These are phyloP conservation scores for Drosophila nigrodunni DNA, from an alignment of 1,140 invertebrate genomes.

Conservation along the genomic window DNA sequence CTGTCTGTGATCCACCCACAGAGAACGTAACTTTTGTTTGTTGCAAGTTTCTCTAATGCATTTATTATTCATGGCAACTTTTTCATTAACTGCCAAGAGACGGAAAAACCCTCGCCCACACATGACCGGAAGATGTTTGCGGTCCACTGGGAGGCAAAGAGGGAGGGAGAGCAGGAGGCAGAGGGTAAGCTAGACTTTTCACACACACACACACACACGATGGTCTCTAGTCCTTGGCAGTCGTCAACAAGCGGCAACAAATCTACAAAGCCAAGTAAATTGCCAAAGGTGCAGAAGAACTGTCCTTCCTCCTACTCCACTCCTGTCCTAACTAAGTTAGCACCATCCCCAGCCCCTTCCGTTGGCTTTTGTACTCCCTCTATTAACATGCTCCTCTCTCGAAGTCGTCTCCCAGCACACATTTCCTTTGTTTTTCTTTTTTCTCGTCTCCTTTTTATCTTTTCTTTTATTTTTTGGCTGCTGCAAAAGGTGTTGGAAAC, in stretches of 20 bases:
- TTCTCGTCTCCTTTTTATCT: neutral
- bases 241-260: slow-evolving; percentile 54
- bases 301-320: neutral
- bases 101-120: slow-evolving; percentile 38
- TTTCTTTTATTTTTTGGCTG: slow-evolving; percentile 44
- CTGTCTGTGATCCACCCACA: slow-evolving; percentile 2
- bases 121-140: slow-evolving; percentile 52
- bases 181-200: slow-evolving; percentile 6
- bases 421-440: slow-evolving; percentile 61
- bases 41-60: slow-evolving; percentile 73
- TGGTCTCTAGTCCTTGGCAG: slow-evolving; percentile 43
- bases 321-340: neutral
- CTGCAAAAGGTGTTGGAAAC: slow-evolving; percentile 75
- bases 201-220: slow-evolving; percentile 20
- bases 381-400: slow-evolving; percentile 14
- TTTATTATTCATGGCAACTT: slow-evolving; percentile 82
- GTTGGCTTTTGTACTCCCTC: neutral
- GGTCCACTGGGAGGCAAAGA: slow-evolving; percentile 1
- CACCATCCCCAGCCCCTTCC: neutral
- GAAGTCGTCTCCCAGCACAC: slow-evolving; percentile 43
- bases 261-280: slow-evolving; percentile 57
- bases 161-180: neutral
- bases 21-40: slow-evolving; percentile 54
- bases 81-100: slow-evolving; percentile 66
- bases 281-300: slow-evolving; percentile 41